Base-by-base conservation (phyloP, 2,797 vertebrate genomes). In the Masticophis lateralis region DNA sequence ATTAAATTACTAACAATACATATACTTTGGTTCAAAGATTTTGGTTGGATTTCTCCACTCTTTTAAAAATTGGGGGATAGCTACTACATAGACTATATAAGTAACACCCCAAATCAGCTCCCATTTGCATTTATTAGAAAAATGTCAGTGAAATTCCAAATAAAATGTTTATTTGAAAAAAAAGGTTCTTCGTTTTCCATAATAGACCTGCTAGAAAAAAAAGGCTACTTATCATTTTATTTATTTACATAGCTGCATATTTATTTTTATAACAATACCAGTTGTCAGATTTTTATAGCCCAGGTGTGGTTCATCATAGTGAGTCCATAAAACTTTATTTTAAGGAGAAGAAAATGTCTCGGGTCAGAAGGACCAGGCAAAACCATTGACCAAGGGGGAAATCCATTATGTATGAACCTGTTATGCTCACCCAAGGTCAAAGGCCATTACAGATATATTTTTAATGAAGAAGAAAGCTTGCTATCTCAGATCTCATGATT, bases 381-480 rank as follows among this genome's bases (percentile, higher is more conserved):
- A 37, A 92, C 79, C 95, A 95, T 92, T 94, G 25, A 90, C 9
- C 93, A 91, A 69, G 63, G 69, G 93, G 93, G 59, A 93, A 94
- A 94, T 83, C 20, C 74, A 83, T 83, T 83, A 25, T 83, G 43
- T 83, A 83, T 92, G 87, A 89, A 89, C 7, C n/a, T 89, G 88
- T 60, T 63, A 47, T 89, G 14, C 28, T 61, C 60, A 89, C 1
- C 27, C 60, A 89, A 27, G 25, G 27, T 61, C 37, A 90, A 83
- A 93, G 93, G 94, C 59, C 90, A 91, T 86, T 94, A 91, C 14
- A 94, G 43, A 94, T 0, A 16, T 94, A n/a, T 51, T 95, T 95
- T 74, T 89, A 94, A 59, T 0, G 0, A 88, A 79, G 22, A 96
- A 95, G 94, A 88, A 89, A 37, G 43, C 91, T 93, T 95, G 32